Percentiles rank a stretch among this genome's conserved stretches.
phyloP scores from a whole-genome alignment of 2,888 invertebrate genomes.

The Pteria penguin region DNA sequence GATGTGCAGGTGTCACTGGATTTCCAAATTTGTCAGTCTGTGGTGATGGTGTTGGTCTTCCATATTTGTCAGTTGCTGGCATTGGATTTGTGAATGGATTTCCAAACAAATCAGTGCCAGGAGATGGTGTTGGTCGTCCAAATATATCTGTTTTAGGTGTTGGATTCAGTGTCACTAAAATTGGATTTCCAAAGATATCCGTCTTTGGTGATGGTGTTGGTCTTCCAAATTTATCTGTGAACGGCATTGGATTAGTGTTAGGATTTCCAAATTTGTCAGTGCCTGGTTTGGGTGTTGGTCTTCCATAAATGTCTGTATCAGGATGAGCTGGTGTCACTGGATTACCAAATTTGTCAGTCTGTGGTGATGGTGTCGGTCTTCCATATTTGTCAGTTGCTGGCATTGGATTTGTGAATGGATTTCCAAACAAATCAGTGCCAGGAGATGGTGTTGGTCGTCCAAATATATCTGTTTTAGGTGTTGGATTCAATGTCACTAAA shows the following conservation, averaged over 20 bases:
- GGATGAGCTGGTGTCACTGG: too few species aligned
- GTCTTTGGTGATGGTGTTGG: conserved; percentile 26
- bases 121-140: conserved; percentile 28
- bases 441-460: conserved; percentile 25
- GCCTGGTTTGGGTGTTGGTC: conserved; percentile 13
- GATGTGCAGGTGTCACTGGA: too few species aligned
- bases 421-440: conserved; percentile 12
- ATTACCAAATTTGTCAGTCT: conserved; percentile 17
- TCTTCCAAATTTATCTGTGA: background rate
- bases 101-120: conserved; percentile 22
- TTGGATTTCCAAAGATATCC: conserved; percentile 12
- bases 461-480: too few species aligned
- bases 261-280: too few species aligned
- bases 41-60: conserved; percentile 11
- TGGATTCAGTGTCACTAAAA: too few species aligned
- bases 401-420: conserved; percentile 10
- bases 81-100: conserved; percentile 1
- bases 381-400: conserved; percentile 20
- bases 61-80: too few species aligned
- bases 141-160: conserved; percentile 4
- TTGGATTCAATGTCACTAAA: too few species aligned
- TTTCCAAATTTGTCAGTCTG: conserved; percentile 5
- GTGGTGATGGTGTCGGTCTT: conserved; percentile 26
- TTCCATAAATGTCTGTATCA: conserved; percentile 1
- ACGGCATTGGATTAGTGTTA: too few species aligned